Percentiles rank a stretch among this genome's conserved stretches.
phyloP scores from a whole-genome alignment of 1,140 invertebrate species.

The Drosophila watanabei region DNA sequence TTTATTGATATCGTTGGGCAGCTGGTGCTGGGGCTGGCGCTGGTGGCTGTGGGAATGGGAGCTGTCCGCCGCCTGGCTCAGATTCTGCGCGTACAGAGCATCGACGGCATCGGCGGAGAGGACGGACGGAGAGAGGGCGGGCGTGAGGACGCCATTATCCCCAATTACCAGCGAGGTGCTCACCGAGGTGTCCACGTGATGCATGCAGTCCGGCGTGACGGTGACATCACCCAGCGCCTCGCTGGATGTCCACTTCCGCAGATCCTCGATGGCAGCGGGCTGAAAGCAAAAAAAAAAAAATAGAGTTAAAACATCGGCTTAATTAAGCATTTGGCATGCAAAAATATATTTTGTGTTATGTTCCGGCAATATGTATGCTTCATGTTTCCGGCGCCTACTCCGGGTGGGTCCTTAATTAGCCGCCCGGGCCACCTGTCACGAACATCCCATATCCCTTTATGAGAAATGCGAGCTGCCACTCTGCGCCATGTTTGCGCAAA shows the following conservation, averaged over 20 bases:
- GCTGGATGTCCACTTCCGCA: conserved; percentile 93
- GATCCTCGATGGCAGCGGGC: conserved; percentile 92
- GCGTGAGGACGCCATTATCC: conserved; percentile 79
- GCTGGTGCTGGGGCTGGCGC: conserved; percentile 54
- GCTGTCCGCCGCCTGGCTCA: conserved; percentile 76
- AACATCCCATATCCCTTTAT: conserved; percentile 61
- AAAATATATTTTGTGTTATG: conserved; percentile 50
- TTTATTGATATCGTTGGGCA: conserved; percentile 86
- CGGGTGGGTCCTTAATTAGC: conserved; percentile 56
- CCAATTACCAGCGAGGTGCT: conserved; percentile 80
- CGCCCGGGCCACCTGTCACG: conserved; percentile 55
- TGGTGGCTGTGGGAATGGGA: conserved; percentile 54
- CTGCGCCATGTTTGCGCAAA: conserved; percentile 65
- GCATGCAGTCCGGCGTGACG: conserved; percentile 91
- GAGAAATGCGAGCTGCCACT: conserved; percentile 52
- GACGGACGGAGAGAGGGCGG: conserved; percentile 84
- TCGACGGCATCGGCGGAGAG: conserved; percentile 81
- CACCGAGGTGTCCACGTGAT: conserved; percentile 85
- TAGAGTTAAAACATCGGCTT: conserved; percentile 42
- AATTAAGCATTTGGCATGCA: conserved; percentile 77
- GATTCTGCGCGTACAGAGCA: conserved; percentile 75
- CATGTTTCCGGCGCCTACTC: conserved; percentile 14
- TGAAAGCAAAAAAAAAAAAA: conserved; percentile 76
- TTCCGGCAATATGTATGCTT: conserved; percentile 33
- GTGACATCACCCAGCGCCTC: conserved; percentile 94